Base-by-base conservation (phyloP, 2,797 vertebrate species). In the Bradypus variegatus region DNA sequence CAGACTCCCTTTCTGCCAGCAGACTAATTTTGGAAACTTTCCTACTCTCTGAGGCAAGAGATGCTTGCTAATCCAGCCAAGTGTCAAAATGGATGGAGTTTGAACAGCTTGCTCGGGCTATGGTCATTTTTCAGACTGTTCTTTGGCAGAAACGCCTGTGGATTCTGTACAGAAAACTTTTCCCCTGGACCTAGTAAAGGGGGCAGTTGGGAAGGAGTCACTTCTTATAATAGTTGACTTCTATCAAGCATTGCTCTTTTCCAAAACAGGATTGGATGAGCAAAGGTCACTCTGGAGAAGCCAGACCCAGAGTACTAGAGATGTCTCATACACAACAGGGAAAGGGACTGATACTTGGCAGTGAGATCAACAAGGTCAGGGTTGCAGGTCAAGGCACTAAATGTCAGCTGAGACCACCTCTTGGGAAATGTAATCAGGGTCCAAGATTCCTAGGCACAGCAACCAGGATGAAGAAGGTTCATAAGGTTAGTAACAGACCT, bases 1-100 rank as follows among this genome's bases (percentile, higher is more conserved):
- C 91, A 75, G n/a, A 83, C 87, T 62, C 93, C 88, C 89, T 41
- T 83, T 96, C 86, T 84, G 91, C 88, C 18, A 25, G 77, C 88
- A 91, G 94, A 88, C 76, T 78, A 50, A 78, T 53, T 41, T 95
- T 95, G 91, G n/a, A 86, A 93, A 64, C 16, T 8, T 85, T 86
- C 85, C 92, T 81, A 89, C 88, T 78, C 95, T 84, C 72, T 5
- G 55, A 91, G 94, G 23, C 73, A 70, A 92, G 88, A 90, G 95
- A 31, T 65, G 50, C 88, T 95, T 75, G 77, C 92, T 94, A 85
- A 91, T 80, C 67, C 41, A 25, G 89, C 69, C 87, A 91, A 92
- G 94, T 95, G 88, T 86, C 89, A 93, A 92, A 89, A 88, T 38
- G 12, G 70, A 86, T 62, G 83, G 90, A 48, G 88, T 92, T 80